Base-by-base conservation (phyloP, 2,888 invertebrate genomes). In the Pantelozetes paolii region DNA sequence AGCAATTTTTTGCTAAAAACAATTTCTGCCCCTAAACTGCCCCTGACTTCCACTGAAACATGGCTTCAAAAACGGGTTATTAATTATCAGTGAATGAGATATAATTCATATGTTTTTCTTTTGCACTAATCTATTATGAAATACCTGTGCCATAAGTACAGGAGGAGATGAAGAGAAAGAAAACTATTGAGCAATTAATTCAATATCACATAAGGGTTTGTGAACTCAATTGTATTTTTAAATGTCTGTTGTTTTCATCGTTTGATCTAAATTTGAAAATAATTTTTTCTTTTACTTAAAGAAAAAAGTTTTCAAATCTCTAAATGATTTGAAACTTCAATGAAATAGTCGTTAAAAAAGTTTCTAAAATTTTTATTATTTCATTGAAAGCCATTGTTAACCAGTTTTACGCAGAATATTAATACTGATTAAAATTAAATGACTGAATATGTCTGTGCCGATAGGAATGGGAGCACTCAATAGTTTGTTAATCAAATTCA, bases 381-480 rank as follows among this genome's bases (percentile, higher is more conserved):
- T n/a, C n/a, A n/a, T n/a, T n/a, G n/a, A n/a, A n/a, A n/a, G n/a
- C n/a, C n/a, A n/a, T n/a, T n/a, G n/a, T n/a, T n/a, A n/a, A n/a
- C n/a, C n/a, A n/a, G n/a, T n/a, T n/a, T n/a, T n/a, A n/a, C n/a
- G n/a, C n/a, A n/a, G n/a, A n/a, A n/a, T n/a, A n/a, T n/a, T n/a
- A n/a, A n/a, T n/a, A n/a, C n/a, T n/a, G n/a, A n/a, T n/a, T n/a
- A n/a, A n/a, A n/a, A n/a, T n/a, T n/a, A n/a, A n/a, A n/a, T n/a
- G n/a, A n/a, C n/a, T n/a, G n/a, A n/a, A n/a, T n/a, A 36, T 36
- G 36, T 36, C 36, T 40, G n/a, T 62, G 62, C 40, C 36, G 18
- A 13, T 36, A 64, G 28, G 30, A 64, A 64, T 40, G 32, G 64
- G 64, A 64, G 64, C 64, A 64, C 40, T 64, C 40, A 23, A 64